Base-by-base conservation (phyloP, 2,888 invertebrate species). In the Agrilus biguttatus region DNA sequence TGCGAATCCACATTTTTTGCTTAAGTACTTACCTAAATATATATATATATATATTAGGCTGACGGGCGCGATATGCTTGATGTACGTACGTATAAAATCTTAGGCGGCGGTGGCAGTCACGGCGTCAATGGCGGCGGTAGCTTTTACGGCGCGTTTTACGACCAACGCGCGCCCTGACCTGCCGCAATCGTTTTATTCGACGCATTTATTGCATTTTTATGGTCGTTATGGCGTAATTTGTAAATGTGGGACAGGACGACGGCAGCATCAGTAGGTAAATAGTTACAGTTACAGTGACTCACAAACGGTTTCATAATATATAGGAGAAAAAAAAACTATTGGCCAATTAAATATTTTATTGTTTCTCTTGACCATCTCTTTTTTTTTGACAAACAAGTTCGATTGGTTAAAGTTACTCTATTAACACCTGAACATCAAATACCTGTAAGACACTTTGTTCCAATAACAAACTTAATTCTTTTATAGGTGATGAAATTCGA, bases 121-220 rank as follows among this genome's bases (percentile, higher is more conserved):
- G 28, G 28, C 28, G 28, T 28, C 28, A 28, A 28, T 28, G 28
- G 28, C 28, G 28, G 28, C 50, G 51, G 59, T 47, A 28, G 53
- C 52, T 59, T 61, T 61, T 60, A 61, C 56, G 58, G 57, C 56
- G 54, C 61, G 59, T 63, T 63, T 63, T 63, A 62, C 61, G 62
- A 62, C 50, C 55, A 54, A 57, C 42, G 49, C 51, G 52, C 47
- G 50, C 56, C 61, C 54, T 59, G 63, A 64, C 65, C 65, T 63
- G 58, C 61, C 61, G 51, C 61, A 64, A 62, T 51, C 59, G 59
- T 64, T 63, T 62, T 63, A 63, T 63, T 63, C 59, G 57, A 58
- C 60, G 60, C 61, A 59, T 63, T 65, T 65, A 65, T 61, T 61
- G 58, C 62, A 54, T 63, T 62, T 63, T 63, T 63, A 63, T 56